These are phyloP conservation scores for Marmota flaviventris DNA, from an alignment of 2,113 vertebrate species.

Conservation along the genomic window DNA sequence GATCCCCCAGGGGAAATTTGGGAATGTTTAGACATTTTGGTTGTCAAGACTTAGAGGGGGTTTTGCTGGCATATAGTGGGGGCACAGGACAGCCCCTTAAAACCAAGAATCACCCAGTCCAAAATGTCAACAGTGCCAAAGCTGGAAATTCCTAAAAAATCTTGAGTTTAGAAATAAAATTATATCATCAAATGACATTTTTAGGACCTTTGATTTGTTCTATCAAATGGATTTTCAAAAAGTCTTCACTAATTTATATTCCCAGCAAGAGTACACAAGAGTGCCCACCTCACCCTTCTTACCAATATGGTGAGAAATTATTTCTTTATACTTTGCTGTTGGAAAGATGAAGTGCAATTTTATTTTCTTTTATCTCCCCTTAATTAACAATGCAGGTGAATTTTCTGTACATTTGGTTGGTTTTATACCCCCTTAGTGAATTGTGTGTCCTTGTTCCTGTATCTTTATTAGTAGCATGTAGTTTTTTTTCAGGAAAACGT, in stretches of 20 bases:
- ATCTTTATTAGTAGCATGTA: not conserved
- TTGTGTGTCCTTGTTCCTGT: not conserved
- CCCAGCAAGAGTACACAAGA: not conserved
- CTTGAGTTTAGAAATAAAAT: not conserved
- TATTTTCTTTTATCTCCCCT: not conserved
- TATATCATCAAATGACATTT: not conserved
- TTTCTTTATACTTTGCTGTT: not conserved
- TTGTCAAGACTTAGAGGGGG: not conserved
- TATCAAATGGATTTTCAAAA: not conserved
- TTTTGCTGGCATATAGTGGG: not conserved
- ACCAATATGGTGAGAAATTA: not conserved
- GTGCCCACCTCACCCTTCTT: not conserved
- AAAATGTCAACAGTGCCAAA: not conserved
- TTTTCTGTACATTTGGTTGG: not conserved
- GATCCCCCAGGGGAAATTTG: not conserved
- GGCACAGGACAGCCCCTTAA: not conserved
- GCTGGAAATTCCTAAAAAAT: not conserved
- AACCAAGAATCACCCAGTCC: not conserved
- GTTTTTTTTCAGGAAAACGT: not conserved
- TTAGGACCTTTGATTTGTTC: not conserved
- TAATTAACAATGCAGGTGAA: not conserved
- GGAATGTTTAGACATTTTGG: not conserved
- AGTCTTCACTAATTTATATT: not conserved
- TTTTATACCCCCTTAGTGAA: not conserved
- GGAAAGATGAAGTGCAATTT: constrained; percentile 22